These are phyloP conservation scores for Microcebus lehilahytsara DNA, from an alignment of 2,113 vertebrate genomes.

Conservation along the genomic window DNA sequence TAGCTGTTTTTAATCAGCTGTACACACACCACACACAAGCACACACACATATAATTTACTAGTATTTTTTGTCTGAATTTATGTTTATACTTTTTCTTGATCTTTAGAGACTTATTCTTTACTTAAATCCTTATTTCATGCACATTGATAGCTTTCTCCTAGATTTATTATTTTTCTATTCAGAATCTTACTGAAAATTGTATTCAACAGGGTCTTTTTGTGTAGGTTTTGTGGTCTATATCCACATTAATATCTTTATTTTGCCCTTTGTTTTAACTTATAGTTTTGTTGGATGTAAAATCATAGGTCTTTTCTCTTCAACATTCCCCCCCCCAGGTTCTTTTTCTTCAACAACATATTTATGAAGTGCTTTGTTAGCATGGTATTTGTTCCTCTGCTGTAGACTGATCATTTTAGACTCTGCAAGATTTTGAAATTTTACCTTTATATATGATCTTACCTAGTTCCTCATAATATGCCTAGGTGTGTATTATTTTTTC, in stretches of 20 bases:
- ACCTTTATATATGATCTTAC: background rate
- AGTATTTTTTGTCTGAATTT: background rate
- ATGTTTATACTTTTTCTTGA: background rate
- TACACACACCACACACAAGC: background rate
- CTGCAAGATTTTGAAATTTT: slow-evolving; percentile 8
- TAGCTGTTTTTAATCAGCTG: background rate
- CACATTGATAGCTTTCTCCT: background rate
- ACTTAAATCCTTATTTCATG: background rate
- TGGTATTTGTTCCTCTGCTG: background rate
- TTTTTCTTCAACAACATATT: background rate
- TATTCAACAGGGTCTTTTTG: background rate
- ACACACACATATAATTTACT: background rate
- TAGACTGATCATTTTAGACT: background rate
- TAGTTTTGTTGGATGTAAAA: background rate
- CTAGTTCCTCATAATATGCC: background rate
- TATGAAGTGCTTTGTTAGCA: background rate
- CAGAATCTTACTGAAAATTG: background rate
- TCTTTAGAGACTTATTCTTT: background rate
- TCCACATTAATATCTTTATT: background rate
- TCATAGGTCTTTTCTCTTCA: background rate
- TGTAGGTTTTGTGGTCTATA: background rate
- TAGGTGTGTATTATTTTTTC: background rate
- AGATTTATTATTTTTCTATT: background rate
- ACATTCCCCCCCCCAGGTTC: background rate
- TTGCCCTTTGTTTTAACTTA: background rate